Conservation (phyloP, 2,113 vertebrate genomes). For the Aptenodytes patagonicus region DNA sequence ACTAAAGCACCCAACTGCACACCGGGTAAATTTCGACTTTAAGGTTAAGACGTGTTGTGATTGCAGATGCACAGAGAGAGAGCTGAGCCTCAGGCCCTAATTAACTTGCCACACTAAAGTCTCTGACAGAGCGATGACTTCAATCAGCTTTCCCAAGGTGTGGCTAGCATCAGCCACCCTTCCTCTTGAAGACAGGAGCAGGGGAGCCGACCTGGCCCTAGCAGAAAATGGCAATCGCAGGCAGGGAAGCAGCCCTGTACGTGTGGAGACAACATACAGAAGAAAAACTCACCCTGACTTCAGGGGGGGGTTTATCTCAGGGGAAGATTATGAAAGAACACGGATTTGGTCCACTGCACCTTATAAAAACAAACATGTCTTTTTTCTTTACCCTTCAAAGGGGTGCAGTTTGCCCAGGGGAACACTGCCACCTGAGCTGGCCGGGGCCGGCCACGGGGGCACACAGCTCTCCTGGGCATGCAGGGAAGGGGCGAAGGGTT, state of each 20-base stretch:
- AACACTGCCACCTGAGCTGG: neutral
- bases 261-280: neutral
- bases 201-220: neutral
- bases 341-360: neutral
- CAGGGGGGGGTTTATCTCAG: neutral
- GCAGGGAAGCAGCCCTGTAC: neutral
- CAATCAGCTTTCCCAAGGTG: neutral
- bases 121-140: neutral
- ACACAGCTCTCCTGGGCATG: neutral
- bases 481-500: fast-evolving
- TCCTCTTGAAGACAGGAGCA: neutral
- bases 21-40: neutral
- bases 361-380: neutral
- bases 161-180: neutral
- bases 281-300: neutral
- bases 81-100: neutral
- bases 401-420: neutral
- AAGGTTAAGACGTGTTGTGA: neutral
- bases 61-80: neutral
- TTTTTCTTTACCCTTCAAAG: neutral
- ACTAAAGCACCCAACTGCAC: neutral
- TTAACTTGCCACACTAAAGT: neutral
- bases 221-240: neutral
- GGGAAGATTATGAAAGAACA: neutral
- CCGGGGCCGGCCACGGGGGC: fast-evolving